Base-by-base conservation (phyloP, 1,140 invertebrate genomes). In the Zaprionus gabonicus region DNA sequence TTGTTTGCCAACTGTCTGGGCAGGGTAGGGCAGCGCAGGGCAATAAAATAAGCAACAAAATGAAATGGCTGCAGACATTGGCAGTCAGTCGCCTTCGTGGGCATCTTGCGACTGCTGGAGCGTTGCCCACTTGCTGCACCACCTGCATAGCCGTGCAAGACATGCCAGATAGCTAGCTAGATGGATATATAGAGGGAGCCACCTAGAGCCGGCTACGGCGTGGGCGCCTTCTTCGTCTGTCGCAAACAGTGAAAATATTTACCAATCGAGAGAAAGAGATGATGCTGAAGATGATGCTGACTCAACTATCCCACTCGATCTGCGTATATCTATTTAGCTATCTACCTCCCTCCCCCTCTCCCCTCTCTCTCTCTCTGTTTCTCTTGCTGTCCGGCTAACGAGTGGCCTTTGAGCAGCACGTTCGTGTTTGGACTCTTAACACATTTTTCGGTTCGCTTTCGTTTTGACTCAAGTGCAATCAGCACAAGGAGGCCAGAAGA, bases 351-450 rank as follows among this genome's bases (percentile, higher is more conserved):
- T 27, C 23, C 5, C 28, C 9, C 0, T 3, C 31, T 10, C 3
- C 17, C 9, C 65, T 13, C 6, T 44, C 17, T 34, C 56, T 34
- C 31, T 34, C 70, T 41, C 59, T 62, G 31, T 49, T 38, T 34
- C 36, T 44, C 41, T 46, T 28, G 15, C 31, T 34, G 66, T 64
- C 69, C 67, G 59, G 72, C 82, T 87, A 87, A 87, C 83, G 83
- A 87, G 83, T 87, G 83, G 83, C 83, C 84, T 87, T 87, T 87
- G 83, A 87, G 84, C 84, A 55, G 83, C 83, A 87, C 83, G 83
- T 87, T 87, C 83, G 83, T 87, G 83, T 87, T 88, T 87, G 83
- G 83, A 87, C 84, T 87, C 83, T 87, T 87, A 87, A 87, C 84
- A 87, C 83, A 87, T 88, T 88, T 87, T 80, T 80, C 59, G 76